Base-by-base conservation (phyloP, 2,888 invertebrate species). In the Hydropsyche betteni region DNA sequence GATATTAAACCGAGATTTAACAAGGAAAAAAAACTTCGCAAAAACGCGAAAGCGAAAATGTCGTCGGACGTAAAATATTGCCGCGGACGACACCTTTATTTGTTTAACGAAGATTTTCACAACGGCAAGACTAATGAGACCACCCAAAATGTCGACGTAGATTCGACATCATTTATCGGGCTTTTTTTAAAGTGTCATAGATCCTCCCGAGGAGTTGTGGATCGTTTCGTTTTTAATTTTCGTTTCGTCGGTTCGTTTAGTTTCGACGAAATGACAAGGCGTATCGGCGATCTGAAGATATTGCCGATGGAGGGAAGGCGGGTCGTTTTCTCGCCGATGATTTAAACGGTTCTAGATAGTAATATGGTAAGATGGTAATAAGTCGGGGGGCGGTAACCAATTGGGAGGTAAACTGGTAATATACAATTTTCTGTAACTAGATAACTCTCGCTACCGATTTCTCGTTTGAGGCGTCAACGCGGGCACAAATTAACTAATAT, bases 401-500 rank as follows among this genome's bases (percentile, higher is more conserved):
- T 53, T 70, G 70, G 70, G 70, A 50, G 70, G 70, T 50, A 52
- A 51, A 53, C 53, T 51, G 69, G 51, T 24, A 69, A 44, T 69
- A 69, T 64, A 64, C 64, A 64, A 64, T 64, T 64, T 64, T 64
- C 70, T 33, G 70, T 70, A 53, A 70, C 70, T 53, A 53, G 70
- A 70, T 70, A 70, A 53, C 70, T 33, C 34, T 16, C 14, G 70
- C 53, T 70, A 53, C 70, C 70, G 53, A 53, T 14, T 12, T 64
- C 64, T 64, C 64, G 34, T n/a, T 64, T 10, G 44, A 44, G 64
- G 6, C 34, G n/a, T 64, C 64, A 64, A 64, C 34, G n/a, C 10
- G 12, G 7, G 64, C 34, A 36, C 34, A 33, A 64, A 64, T 64
- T 36, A 64, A 34, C 55, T 64, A 8, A 36, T 12, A 12, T 64